A percentile compares a stretch with the other conserved stretches of the same genome.
These are phyloP conservation scores for Karalla daura DNA, from an alignment of 2,797 vertebrate genomes.

Conservation along the genomic window DNA sequence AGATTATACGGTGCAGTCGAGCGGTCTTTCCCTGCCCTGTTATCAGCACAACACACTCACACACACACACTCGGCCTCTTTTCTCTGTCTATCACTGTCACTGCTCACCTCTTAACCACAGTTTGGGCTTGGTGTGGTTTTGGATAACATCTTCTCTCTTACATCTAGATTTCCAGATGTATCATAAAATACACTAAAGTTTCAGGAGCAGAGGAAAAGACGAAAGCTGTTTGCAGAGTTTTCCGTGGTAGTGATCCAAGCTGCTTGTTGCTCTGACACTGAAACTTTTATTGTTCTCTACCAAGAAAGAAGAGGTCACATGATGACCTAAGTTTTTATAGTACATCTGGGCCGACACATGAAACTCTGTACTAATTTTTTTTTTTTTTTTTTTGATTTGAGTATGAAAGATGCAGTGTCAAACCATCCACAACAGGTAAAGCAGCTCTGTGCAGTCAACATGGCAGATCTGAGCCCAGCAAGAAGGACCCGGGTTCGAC, in stretches of 20 bases:
- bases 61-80: constrained; percentile 1
- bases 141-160: constrained; percentile 26
- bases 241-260: constrained; percentile 10
- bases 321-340: background rate
- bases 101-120: constrained; percentile 18
- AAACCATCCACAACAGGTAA: too few relatives aligned
- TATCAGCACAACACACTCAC: constrained; percentile 33
- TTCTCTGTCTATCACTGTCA: constrained; percentile 13
- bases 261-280: background rate
- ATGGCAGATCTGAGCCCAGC: too few relatives aligned
- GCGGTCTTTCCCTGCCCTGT: constrained; percentile 12
- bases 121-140: constrained; percentile 7
- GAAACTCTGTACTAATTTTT: background rate
- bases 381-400: too few relatives aligned
- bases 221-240: background rate
- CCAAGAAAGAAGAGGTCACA: background rate
- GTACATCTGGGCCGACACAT: background rate
- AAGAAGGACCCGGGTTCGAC: too few relatives aligned
- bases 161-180: constrained; percentile 28
- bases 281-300: constrained; percentile 10
- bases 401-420: too few relatives aligned
- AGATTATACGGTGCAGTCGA: constrained; percentile 39
- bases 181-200: background rate
- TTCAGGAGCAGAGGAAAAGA: background rate
- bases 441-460: too few relatives aligned